Evolutionary conservation across 1,140 invertebrate genomes (phyloP).

Genomic region (Zaprionus nigranus): DNA sequence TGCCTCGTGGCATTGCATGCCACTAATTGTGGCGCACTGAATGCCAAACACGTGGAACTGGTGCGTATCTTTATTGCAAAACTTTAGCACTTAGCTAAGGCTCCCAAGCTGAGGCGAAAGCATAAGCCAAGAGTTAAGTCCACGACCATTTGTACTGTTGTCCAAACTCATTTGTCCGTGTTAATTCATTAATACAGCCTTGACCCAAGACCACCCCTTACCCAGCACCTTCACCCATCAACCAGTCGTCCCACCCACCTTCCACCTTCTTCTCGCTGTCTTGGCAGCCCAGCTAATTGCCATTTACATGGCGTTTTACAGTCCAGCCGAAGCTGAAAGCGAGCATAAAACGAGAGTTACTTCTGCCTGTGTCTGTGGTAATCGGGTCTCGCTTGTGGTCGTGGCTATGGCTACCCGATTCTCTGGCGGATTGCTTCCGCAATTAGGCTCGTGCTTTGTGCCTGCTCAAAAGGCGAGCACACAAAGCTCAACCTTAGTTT

Average conservation of each 20-base stretch:
- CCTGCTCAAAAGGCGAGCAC: slow-evolving; percentile 46
- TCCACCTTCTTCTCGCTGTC: slow-evolving; percentile 32
- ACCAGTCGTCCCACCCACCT: background rate
- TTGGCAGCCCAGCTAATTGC: slow-evolving; percentile 66
- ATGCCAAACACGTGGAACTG: slow-evolving; percentile 65
- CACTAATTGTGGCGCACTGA: slow-evolving; percentile 59
- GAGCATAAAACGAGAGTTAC: slow-evolving; percentile 53
- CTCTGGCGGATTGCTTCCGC: slow-evolving; percentile 73
- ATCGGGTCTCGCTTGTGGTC: slow-evolving; percentile 5
- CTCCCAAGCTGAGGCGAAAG: background rate
- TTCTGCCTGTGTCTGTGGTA: slow-evolving; percentile 33
- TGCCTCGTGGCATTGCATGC: slow-evolving; percentile 7
- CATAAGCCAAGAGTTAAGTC: slow-evolving; percentile 38
- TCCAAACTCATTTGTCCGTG: slow-evolving; percentile 74
- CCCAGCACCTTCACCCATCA: background rate
- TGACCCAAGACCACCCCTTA: slow-evolving; percentile 37
- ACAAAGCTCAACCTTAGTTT: slow-evolving; percentile 37
- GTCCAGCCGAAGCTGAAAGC: slow-evolving; percentile 7
- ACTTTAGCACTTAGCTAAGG: slow-evolving; percentile 47
- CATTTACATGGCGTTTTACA: slow-evolving; percentile 73
- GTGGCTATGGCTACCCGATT: slow-evolving; percentile 64
- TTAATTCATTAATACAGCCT: slow-evolving; percentile 81
- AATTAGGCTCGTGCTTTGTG: slow-evolving; percentile 73
- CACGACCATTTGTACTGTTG: slow-evolving; percentile 66
- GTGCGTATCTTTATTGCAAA: slow-evolving; percentile 67